Base-by-base conservation (phyloP, 2,888 invertebrate genomes). In the Trichogramma dendrolimi region DNA sequence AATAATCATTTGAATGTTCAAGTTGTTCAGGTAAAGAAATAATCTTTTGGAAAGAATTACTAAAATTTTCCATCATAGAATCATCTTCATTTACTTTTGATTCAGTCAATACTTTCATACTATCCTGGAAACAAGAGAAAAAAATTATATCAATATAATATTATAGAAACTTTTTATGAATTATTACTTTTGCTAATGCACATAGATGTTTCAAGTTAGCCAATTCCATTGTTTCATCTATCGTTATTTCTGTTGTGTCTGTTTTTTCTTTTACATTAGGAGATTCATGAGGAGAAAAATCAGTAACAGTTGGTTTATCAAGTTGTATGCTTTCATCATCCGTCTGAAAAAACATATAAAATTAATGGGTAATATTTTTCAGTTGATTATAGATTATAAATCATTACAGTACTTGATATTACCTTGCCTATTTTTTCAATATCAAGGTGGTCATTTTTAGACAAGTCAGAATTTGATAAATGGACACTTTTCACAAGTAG, bases 401-500 rank as follows among this genome's bases (percentile, higher is more conserved):
- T 27, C 27, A 27, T 27, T 27, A 27, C 27, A 2, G 27, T 27
- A 27, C 27, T 27, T 27, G 27, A 27, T 27, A 27, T 27, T 27
- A 27, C 27, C 27, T 27, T 27, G 27, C 3, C 27, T 27, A 27
- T 27, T 27, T 27, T 27, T 27, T 27, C 27, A 27, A 27, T 27
- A 27, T 27, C 27, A 27, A 27, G 27, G 27, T 27, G 27, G 27
- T 27, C 27, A 42, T 40, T 6, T 47, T 47, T 54, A 38, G 40
- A 10, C 41, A 27, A 43, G n/a, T 43, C 46, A 5, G 10, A 8
- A 27, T 62, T 55, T 11, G 55, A 41, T 1, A 62, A 6, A 14
- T 69, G 60, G 38, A 72, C 49, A 42, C 66, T 66, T 51, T 67
- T 70, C n/a, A 72, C 69, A 60, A 72, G 75, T n/a, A 69, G 43